A percentile compares a stretch with the other conserved stretches of the same genome.
Conservation (phyloP, 2,888 invertebrate genomes). For the Margaritifera margaritifera region DNA sequence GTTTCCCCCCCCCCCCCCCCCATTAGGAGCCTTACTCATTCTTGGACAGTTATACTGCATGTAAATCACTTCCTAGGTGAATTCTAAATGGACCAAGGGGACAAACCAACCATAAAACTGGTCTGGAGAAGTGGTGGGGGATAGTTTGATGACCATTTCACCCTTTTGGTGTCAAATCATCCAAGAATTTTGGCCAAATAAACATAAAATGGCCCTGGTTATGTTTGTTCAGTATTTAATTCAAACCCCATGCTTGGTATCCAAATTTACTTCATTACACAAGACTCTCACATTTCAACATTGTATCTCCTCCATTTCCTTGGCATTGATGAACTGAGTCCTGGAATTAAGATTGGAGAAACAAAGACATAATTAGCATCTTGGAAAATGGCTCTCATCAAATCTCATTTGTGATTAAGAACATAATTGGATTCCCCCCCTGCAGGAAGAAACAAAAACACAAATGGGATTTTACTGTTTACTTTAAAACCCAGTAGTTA, state of each 20-base stretch:
- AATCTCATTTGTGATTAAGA: too few species aligned
- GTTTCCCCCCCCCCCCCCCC: too few species aligned
- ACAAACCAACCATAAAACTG: conserved; percentile 14
- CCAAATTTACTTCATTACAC: conserved; percentile 31
- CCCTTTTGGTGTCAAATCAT: conserved; percentile 32
- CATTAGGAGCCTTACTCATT: too few species aligned
- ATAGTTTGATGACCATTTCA: conserved; percentile 12
- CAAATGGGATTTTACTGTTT: too few species aligned
- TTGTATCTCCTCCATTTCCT: conserved; percentile 38
- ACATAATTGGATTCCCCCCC: too few species aligned
- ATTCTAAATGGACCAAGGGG: conserved; percentile 4
- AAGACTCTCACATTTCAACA: conserved; percentile 44
- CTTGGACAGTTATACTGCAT: too few species aligned
- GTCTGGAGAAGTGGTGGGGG: not conserved
- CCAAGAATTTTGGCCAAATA: conserved; percentile 40
- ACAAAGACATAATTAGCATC: too few species aligned
- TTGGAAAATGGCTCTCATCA: too few species aligned
- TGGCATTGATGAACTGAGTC: conserved; percentile 16
- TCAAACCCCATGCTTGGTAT: conserved; percentile 22
- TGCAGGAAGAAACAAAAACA: too few species aligned
- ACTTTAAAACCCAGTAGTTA: too few species aligned
- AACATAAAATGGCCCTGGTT: conserved; percentile 22
- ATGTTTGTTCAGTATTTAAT: conserved; percentile 32
- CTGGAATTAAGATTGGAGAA: too few species aligned
- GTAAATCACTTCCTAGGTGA: conserved; percentile 10